Base-by-base conservation (phyloP, 2,888 invertebrate genomes). In the Drosophila neotestacea region DNA sequence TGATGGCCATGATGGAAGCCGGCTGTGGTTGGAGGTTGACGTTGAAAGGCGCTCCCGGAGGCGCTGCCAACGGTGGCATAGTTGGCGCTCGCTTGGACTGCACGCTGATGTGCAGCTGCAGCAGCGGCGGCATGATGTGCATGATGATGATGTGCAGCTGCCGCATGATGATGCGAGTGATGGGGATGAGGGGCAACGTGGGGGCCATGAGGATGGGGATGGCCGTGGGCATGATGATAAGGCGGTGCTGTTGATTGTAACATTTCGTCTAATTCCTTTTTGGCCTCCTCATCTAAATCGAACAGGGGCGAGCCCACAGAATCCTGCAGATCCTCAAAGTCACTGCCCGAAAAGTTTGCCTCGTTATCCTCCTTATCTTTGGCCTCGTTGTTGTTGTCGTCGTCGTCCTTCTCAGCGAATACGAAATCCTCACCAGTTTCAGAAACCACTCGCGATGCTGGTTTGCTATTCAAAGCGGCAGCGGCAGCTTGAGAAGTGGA, bases 231-330 rank as follows among this genome's bases (percentile, higher is more conserved):
- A 36, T 79, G 77, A 60, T 91, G 91, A 66, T 91, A 92, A 66
- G 92, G 90, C 65, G 91, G 88, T 62, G 91, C 84, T 60, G 92
- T 88, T 62, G 92, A 92, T 90, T 92, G 92, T 78, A 92, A 90
- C 92, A 92, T 92, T 89, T 91, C 91, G 85, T 90, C 90, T 85
- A 92, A 81, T 90, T 92, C 90, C 79, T 91, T 91, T 73, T 88
- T 91, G 84, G 92, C 91, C 77, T 91, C 91, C 86, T 92, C 92
- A 90, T 92, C 92, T 88, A 92, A 91, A 89, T 91, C 91, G 76
- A 92, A 92, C 73, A 92, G 88, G 56, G 92, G 90, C 79, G 92
- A 92, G 79, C 90, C 88, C 78, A 91, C 90, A 52, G 79, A 81
- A 72, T 84, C 85, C 70, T 91, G 82, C 60, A 91, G 78, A 83